Percentiles rank a stretch among this genome's conserved stretches.
Evolutionary conservation across 1,140 invertebrate species (phyloP).

Genomic region (Diorhabda sublineata): DNA sequence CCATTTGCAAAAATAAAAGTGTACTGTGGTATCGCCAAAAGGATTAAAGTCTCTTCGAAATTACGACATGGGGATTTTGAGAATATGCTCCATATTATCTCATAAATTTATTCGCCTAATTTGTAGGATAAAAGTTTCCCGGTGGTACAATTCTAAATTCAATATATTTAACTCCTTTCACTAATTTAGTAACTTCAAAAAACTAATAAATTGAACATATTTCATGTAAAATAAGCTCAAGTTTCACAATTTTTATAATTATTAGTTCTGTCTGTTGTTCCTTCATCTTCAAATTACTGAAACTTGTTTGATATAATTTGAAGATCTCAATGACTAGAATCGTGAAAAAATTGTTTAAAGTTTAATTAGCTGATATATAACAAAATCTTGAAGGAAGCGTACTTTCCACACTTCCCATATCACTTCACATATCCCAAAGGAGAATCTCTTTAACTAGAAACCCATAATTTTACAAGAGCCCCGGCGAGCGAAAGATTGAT

Average conservation of each 20-base stretch:
- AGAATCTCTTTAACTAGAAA: not conserved
- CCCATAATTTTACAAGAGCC: not conserved
- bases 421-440: not conserved
- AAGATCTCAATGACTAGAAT: no score
- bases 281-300: no score
- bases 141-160: not conserved
- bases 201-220: no score
- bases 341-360: no score
- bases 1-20: conserved; percentile 3
- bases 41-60: not conserved
- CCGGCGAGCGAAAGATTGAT: not conserved
- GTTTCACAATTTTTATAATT: no score
- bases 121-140: not conserved
- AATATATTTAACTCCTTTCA: no score
- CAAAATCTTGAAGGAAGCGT: no score
- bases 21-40: not conserved
- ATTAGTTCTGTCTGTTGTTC: no score
- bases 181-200: no score
- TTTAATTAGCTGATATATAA: no score
- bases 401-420: not conserved
- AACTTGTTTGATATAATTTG: no score
- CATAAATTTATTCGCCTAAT: not conserved
- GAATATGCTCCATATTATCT: not conserved
- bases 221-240: no score
- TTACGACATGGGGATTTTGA: not conserved